These are phyloP conservation scores for Drosophila ustulata DNA, from an alignment of 2,888 invertebrate genomes.

Conservation along the genomic window DNA sequence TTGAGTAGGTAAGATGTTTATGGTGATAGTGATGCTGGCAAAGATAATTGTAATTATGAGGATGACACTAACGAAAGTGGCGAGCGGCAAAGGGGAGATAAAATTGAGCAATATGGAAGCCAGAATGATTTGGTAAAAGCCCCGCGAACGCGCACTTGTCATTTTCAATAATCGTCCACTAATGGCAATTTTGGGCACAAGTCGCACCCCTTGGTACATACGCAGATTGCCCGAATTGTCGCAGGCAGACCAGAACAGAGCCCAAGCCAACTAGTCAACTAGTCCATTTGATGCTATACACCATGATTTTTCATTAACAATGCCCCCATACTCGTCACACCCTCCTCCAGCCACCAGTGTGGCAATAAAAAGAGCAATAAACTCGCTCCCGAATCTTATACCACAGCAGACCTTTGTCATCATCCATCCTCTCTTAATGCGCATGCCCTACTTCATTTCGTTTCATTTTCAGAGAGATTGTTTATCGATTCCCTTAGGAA, in stretches of 20 bases:
- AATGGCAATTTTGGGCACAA: constrained; percentile 32
- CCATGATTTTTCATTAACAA: constrained; percentile 34
- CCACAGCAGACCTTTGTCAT: constrained; percentile 2
- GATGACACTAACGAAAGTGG: not conserved
- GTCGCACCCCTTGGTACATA: constrained; percentile 14
- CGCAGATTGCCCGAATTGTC: not conserved
- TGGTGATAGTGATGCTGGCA: constrained; percentile 3
- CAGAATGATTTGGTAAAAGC: constrained; percentile 14
- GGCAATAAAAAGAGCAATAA: constrained; percentile 53
- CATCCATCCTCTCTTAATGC: constrained; percentile 1
- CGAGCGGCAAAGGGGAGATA: not conserved
- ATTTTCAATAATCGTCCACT: constrained; percentile 54
- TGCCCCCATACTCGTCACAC: not conserved
- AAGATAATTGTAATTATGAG: not conserved
- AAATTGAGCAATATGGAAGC: constrained; percentile 48
- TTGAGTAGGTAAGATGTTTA: constrained; percentile 37
- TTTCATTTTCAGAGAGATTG: constrained; percentile 43
- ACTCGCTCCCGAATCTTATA: constrained; percentile 18
- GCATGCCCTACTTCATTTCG: constrained; percentile 1
- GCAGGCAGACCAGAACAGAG: not conserved
- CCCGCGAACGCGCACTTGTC: constrained; percentile 49
- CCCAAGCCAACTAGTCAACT: constrained; percentile 1
- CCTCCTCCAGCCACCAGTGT: constrained; percentile 23
- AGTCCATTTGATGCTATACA: constrained; percentile 10
- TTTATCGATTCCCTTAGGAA: constrained; percentile 56